Conservation (phyloP, 2,888 invertebrate species). For the Ypsolopha sequella region DNA sequence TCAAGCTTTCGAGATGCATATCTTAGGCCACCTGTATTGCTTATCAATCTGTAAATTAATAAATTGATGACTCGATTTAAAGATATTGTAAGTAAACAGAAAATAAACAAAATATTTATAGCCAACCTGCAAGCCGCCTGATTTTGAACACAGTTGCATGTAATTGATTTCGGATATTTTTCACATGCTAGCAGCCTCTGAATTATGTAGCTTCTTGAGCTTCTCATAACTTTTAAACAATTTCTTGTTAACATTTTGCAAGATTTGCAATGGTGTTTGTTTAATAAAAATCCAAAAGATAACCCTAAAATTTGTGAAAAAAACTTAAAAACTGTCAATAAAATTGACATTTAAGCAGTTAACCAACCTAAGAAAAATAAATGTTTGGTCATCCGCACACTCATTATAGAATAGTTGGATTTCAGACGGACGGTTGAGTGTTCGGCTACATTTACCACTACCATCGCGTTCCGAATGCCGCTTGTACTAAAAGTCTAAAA, state of each 20-base stretch:
- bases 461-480: too few relatives aligned
- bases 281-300: neutral
- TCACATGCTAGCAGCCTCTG: constrained; percentile 18
- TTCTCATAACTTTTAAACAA: constrained; percentile 28
- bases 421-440: too few relatives aligned
- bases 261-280: too few relatives aligned
- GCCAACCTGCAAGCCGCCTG: constrained; percentile 1
- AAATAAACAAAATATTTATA: too few relatives aligned
- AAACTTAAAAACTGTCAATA: neutral
- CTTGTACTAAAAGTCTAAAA: too few relatives aligned
- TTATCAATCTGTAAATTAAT: neutral
- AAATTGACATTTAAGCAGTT: neutral
- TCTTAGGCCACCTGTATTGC: neutral
- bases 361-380: too few relatives aligned
- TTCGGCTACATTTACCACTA: too few relatives aligned
- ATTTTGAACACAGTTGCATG: constrained; percentile 10
- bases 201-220: constrained; percentile 20
- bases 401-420: too few relatives aligned
- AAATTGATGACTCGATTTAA: too few relatives aligned
- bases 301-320: neutral
- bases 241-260: constrained; percentile 39
- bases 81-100: too few relatives aligned
- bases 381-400: too few relatives aligned
- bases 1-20: too few relatives aligned
- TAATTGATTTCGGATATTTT: constrained; percentile 8